Evolutionary conservation across 2,888 invertebrate species (phyloP), one percentile per base, ranked within the genome.

Genomic region (Drosophila ezoana): DNA sequence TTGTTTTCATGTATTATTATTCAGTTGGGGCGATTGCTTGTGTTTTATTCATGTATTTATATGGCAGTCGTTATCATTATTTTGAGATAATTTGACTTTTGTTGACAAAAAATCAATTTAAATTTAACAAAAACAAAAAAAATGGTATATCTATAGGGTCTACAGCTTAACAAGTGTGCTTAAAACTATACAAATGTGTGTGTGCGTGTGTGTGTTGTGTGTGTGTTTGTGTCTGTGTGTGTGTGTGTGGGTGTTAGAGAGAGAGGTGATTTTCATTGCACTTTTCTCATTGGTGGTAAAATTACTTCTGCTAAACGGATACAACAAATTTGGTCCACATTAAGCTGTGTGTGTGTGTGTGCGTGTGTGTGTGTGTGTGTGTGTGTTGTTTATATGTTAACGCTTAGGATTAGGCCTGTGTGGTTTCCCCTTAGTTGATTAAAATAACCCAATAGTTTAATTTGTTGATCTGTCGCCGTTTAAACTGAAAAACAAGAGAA

Each of bases 31-130:
- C 28, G 16, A 38, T 57, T 57, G 35, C 4, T 47, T 52, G 11
- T 18, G 41, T 37, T 52, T 54, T 54, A 68, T 54, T 67, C 57
- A 65, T 67, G 57, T 73, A 68, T 66, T 63, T 75, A 76, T 87
- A 85, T 85, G 84, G 84, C 84, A 85, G 84, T 85, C 80, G 74
- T 77, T 81, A 77, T 81, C 59, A 73, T 72, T n/a, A n/a, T 79
- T 72, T 79, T 82, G 82, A 84, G 84, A 87, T 87, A 76, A 80
- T 74, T 78, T 80, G 73, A 87, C 73, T 81, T 76, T 69, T 70
- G 70, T 70, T 60, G 32, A 59, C 70, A 75, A 40, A 40, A 81
- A 81, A 76, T 76, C 74, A 76, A 68, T 76, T 49, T 38, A 40
- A 62, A 51, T 67, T 63, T 65, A 61, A 74, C 38, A 53, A 70